Base-by-base conservation (phyloP, 2,113 vertebrate genomes). In the Propithecus coquereli region DNA sequence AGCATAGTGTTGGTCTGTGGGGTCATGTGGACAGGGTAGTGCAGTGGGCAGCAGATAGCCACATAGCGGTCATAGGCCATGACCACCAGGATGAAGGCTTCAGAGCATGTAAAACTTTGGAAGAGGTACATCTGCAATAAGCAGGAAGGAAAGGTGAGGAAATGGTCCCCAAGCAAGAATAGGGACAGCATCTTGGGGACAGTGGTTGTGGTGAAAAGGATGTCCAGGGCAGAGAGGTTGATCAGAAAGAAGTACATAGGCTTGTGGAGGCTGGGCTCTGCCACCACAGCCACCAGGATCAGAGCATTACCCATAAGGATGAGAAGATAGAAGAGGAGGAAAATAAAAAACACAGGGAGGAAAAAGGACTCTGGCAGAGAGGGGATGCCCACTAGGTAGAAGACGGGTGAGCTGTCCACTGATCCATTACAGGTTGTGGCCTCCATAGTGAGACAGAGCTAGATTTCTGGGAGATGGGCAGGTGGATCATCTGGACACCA, bases 231-330 rank as follows among this genome's bases (percentile, higher is more conserved):
- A 0, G 98, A 98, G 61, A 98, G 97, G 25, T 98, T 98, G 30
- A 95, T 54, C 57, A 98, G 89, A 52, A 98, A 98, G 65, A 97
- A 98, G 50, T 98, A 98, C 98, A 98, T 98, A 89, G 98, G 98
- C 27, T 95, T 98, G 90, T 98, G 98, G 30, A 98, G 96, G 16
- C 80, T 97, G 86, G 97, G 95, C 14, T 98, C 96, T 59, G 54
- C 18, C 84, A 96, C 94, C 25, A 97, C 89, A 8, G 93, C 70
- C 1, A 94, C 25, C 73, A 98, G 87, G 92, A 98, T 96, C 32
- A 97, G 1, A 6, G 73, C 3, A 1, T 98, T 97, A 7, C 96
- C 92, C 1, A 18, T 2, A 5, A 98, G 87, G 88, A 98, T 95
- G 59, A 98, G 93, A 8, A 97, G 57, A 30, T 98, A 98, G 77